Conservation (phyloP, 2,113 vertebrate species). For the Pogona vitticeps region DNA sequence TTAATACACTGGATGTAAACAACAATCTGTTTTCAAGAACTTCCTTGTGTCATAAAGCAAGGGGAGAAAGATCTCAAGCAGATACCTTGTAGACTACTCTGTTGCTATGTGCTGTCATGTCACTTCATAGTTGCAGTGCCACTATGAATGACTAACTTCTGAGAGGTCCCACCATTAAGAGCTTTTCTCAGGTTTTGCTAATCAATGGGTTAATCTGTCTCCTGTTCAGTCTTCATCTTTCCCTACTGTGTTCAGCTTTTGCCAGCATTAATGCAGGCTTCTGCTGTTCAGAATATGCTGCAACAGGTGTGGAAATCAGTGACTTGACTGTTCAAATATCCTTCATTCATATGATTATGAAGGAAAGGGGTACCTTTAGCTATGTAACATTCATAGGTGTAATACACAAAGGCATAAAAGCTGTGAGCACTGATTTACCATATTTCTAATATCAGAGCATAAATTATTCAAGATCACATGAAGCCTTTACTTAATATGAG, state of each 20-base stretch:
- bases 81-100: neutral
- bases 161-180: no score
- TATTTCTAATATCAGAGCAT: constrained; percentile 42
- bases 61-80: constrained; percentile 15
- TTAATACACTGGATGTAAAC: constrained; percentile 22
- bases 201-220: no score
- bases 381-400: neutral
- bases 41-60: constrained; percentile 32
- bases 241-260: no score
- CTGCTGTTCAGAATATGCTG: neutral
- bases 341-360: neutral
- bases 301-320: neutral
- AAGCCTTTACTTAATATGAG: constrained; percentile 39
- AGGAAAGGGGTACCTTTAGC: constrained; percentile 30
- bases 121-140: no score
- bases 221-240: no score
- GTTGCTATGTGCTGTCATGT: no score
- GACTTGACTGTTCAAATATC: neutral
- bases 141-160: no score
- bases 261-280: no score
- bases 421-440: constrained; percentile 21
- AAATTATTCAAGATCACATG: constrained; percentile 54
- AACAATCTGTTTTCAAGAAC: constrained; percentile 42
- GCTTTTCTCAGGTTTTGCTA: no score
- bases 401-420: constrained; percentile 35